These are phyloP conservation scores for Orientallactaga sibirica DNA, from an alignment of 2,797 vertebrate species.

Conservation along the genomic window DNA sequence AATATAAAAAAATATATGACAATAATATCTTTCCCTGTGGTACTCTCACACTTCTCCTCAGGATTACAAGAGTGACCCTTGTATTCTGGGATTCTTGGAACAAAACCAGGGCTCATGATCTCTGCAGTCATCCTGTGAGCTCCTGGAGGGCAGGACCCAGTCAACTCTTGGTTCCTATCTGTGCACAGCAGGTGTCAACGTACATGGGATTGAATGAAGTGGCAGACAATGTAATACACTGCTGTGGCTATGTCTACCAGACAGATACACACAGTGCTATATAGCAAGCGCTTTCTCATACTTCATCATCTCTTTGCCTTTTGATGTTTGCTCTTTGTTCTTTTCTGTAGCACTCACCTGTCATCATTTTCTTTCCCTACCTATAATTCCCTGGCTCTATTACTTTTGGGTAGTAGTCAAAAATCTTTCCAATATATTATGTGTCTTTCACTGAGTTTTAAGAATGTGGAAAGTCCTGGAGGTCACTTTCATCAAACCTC, in stretches of 20 bases:
- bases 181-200: not conserved
- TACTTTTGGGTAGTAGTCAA: not conserved
- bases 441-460: slow-evolving; percentile 32
- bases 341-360: not conserved
- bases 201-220: not conserved
- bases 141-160: not conserved
- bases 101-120: not conserved
- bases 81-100: not conserved
- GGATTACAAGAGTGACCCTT: not conserved
- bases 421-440: not conserved
- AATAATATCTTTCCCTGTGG: not conserved
- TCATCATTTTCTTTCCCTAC: not conserved
- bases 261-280: not conserved
- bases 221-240: not conserved
- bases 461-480: not conserved
- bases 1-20: not conserved
- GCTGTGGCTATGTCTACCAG: not conserved
- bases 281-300: not conserved
- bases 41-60: not conserved
- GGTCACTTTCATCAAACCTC: slow-evolving; percentile 40
- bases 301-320: not conserved
- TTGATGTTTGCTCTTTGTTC: not conserved
- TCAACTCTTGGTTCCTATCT: not conserved
- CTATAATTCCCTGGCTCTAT: not conserved
- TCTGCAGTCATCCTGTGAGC: not conserved